A percentile compares a stretch with the other conserved stretches of the same genome.
phyloP scores from a whole-genome alignment of 2,797 vertebrate genomes.

The Enteromius paludinosus region DNA sequence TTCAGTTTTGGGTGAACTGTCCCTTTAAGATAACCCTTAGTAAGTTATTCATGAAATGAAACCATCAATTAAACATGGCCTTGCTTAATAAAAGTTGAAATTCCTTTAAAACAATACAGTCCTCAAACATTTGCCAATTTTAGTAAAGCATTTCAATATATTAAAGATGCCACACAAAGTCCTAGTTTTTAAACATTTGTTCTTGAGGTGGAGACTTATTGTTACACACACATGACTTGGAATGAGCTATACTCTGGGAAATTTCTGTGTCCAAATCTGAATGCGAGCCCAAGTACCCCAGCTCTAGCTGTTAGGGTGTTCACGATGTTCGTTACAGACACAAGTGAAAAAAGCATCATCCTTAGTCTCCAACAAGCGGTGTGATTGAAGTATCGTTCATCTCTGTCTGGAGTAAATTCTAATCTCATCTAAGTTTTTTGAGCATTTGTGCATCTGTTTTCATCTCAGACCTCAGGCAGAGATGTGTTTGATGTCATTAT shows the following conservation, averaged over 20 bases:
- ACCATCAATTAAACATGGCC: neutral
- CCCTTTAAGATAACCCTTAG: neutral
- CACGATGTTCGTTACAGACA: neutral
- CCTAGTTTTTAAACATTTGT: neutral
- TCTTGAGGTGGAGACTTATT: no score
- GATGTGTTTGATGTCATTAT: slow-evolving; percentile 27
- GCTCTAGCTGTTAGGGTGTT: neutral
- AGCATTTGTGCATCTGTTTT: neutral
- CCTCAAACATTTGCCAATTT: neutral
- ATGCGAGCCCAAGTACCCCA: neutral
- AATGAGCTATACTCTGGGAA: no score
- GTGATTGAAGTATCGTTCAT: neutral
- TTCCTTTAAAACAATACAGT: neutral
- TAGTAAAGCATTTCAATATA: no score
- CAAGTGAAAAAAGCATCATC: neutral
- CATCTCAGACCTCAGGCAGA: slow-evolving; percentile 1
- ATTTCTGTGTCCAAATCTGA: neutral
- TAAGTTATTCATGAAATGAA: neutral
- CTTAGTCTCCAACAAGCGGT: neutral
- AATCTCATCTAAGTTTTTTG: slow-evolving; percentile 1
- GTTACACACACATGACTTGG: no score
- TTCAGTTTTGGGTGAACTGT: no score
- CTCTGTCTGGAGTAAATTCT: neutral
- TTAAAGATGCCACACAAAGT: no score
- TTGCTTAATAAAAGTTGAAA: neutral